Base-by-base conservation (phyloP, 2,888 invertebrate genomes). In the Parnassius orleans region DNA sequence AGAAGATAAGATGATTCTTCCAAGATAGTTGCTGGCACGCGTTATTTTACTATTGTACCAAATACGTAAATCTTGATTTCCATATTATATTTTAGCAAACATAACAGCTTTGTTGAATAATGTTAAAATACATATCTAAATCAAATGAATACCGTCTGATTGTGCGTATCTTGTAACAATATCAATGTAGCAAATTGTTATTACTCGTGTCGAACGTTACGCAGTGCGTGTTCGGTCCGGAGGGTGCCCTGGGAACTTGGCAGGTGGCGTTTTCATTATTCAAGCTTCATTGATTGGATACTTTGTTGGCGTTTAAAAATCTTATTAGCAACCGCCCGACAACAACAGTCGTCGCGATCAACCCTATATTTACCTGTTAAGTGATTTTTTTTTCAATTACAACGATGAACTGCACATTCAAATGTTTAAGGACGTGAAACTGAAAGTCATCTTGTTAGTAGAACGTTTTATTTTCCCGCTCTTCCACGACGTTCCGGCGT, bases 221-320 rank as follows among this genome's bases (percentile, higher is more conserved):
- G 71, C 73, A 77, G 83, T 89, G 90, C 89, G 90, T 87, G 90
- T 14, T 84, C 81, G 81, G 82, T 46, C 75, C 72, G 70, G 78
- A 75, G 84, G 90, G 88, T 77, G 83, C 83, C 80, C 77, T 89
- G 90, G 76, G 90, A 90, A 89, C 83, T 69, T 73, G 48, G 79
- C 91, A 91, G 91, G 90, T 91, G 91, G 80, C 80, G 79, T 84
- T 86, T 91, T 91, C 90, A 91, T 91, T 91, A 91, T 91, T 91
- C 90, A 90, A 86, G 86, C 86, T 73, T 84, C 90, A 91, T 91
- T 90, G 91, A 91, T 91, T 91, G 87, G 90, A 86, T 90, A 90
- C 90, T 90, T 89, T 90, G 90, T 90, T 86, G 88, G 84, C 88
- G 87, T 90, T 90, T 90, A 90, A 91, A 91, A 90, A 90, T 88